A percentile compares a stretch with the other conserved stretches of the same genome.
Conservation (phyloP, 2,888 invertebrate genomes). For the Argyresthia albistria region DNA sequence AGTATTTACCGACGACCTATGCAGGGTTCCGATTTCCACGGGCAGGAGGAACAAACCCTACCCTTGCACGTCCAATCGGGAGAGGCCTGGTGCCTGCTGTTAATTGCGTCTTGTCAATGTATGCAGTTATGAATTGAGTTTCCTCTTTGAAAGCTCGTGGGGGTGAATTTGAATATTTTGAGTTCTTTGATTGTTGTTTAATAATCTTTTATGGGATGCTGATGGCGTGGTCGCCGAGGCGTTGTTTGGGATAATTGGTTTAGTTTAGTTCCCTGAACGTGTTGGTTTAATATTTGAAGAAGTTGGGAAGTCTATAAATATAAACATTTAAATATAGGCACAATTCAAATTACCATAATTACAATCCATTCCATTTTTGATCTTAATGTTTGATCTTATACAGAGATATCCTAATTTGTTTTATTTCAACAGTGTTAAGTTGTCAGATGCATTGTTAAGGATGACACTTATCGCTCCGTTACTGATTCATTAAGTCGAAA, state of each 20-base stretch:
- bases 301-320: neutral
- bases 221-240: no score
- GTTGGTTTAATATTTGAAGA: no score
- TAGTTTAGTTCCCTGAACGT: no score
- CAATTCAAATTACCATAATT: no score
- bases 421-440: neutral
- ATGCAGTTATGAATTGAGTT: slow-evolving; percentile 11
- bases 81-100: slow-evolving; percentile 28
- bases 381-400: no score
- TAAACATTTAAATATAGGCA: no score
- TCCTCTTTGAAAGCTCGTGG: slow-evolving; percentile 5
- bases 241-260: no score
- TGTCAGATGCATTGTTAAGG: no score
- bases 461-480: neutral
- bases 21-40: slow-evolving; percentile 47
- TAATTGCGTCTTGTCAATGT: slow-evolving; percentile 58
- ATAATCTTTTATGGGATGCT: neutral
- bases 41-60: slow-evolving; percentile 12
- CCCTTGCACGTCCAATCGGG: neutral
- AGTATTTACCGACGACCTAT: slow-evolving; percentile 41
- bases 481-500: neutral
- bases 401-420: no score
- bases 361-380: no score
- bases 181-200: slow-evolving; percentile 1
- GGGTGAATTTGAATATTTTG: neutral